A percentile compares a stretch with the other conserved stretches of the same genome.
These are phyloP conservation scores for Onthophagus taurus DNA, from an alignment of 1,140 invertebrate genomes.

Conservation along the genomic window DNA sequence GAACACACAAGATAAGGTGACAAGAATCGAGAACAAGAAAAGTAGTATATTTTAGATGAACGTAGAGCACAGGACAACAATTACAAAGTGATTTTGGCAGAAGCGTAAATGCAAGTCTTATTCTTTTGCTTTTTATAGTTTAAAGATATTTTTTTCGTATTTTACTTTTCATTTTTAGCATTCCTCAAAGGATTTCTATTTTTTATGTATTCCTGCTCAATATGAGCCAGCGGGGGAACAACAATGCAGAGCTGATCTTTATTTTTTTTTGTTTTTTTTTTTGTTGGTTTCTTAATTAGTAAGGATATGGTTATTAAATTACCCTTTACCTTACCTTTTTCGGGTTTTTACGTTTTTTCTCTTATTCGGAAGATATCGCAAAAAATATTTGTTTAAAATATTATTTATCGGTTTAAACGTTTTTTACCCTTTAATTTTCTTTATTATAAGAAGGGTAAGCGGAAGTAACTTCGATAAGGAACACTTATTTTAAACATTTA, in stretches of 20 bases:
- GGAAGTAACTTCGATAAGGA: no score
- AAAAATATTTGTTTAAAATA: no score
- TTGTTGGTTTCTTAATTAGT: background rate
- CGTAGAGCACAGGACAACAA: constrained; percentile 15
- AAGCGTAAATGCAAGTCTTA: constrained; percentile 24
- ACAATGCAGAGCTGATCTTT: constrained; percentile 15
- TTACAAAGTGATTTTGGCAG: constrained; percentile 18
- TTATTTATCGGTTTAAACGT: no score
- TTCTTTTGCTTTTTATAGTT: no score
- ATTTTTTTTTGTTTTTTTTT: constrained; percentile 5
- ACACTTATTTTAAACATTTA: no score
- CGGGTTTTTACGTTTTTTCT: no score
- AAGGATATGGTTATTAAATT: background rate
- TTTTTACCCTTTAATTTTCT: no score
- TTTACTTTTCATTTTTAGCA: constrained; percentile 17
- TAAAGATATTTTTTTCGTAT: no score
- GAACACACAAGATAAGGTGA: constrained; percentile 1
- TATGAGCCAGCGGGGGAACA: constrained; percentile 22
- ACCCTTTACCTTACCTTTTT: background rate
- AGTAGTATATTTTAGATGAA: constrained; percentile 12
- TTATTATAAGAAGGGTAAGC: no score
- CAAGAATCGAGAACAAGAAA: background rate
- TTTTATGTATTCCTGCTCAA: constrained; percentile 23
- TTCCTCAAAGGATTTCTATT: constrained; percentile 17
- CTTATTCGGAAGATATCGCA: no score